These are phyloP conservation scores for Drosophila jambulina DNA, from an alignment of 1,140 invertebrate genomes.

Conservation along the genomic window DNA sequence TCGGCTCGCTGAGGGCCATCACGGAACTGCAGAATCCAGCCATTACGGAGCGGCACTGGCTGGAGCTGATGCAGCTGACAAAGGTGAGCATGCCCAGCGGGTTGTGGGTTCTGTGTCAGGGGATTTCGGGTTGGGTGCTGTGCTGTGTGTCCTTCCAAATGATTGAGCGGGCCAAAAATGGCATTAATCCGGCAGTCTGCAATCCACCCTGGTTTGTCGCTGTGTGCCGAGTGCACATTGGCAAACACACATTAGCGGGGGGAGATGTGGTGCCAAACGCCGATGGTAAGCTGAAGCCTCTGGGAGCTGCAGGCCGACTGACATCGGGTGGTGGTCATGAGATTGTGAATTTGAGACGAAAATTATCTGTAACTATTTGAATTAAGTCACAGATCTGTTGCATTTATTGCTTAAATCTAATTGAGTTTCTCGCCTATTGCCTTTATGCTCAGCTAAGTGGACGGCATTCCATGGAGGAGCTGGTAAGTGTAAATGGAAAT, in stretches of 20 bases:
- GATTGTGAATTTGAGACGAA: not conserved
- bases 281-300: not conserved
- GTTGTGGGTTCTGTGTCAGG: not conserved
- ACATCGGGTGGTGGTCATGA: not conserved
- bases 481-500: slow-evolving; percentile 65
- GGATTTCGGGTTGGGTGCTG: not conserved
- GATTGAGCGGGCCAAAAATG: slow-evolving; percentile 47
- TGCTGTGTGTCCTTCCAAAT: slow-evolving; percentile 37
- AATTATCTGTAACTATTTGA: slow-evolving; percentile 1
- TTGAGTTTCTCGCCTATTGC: slow-evolving; percentile 12
- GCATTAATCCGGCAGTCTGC: slow-evolving; percentile 11
- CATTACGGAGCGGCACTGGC: slow-evolving; percentile 94
- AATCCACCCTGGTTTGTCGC: slow-evolving; percentile 16
- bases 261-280: slow-evolving; percentile 17
- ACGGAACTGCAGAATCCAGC: slow-evolving; percentile 95
- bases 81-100: slow-evolving; percentile 86
- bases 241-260: slow-evolving; percentile 56
- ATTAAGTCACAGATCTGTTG: slow-evolving; percentile 10
- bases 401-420: slow-evolving; percentile 31
- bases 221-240: slow-evolving; percentile 20
- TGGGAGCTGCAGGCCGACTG: not conserved
- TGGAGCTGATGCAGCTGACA: slow-evolving; percentile 93
- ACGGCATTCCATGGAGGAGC: slow-evolving; percentile 58
- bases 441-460: slow-evolving; percentile 58
- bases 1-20: slow-evolving; percentile 92